Evolutionary conservation across 2,888 invertebrate species (phyloP), one percentile per base, ranked within the genome.

Genomic region (Rhabditoides inermis): DNA sequence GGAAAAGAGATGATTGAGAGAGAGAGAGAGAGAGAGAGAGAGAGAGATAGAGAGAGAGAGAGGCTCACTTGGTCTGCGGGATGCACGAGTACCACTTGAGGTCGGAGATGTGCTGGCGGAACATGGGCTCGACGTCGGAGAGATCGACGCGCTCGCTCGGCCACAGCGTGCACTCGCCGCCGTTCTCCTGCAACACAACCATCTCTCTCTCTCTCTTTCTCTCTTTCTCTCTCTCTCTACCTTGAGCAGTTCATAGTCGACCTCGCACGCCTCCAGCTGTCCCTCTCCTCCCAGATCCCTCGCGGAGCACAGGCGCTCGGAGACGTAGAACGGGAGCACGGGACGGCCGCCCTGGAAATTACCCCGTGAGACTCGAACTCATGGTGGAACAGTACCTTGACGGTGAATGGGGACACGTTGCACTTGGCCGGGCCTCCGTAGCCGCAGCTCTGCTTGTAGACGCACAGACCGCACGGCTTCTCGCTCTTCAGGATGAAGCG

Each of bases 391-490:
- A n/a, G n/a, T n/a, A n/a, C n/a, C n/a, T n/a, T n/a, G n/a, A n/a
- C n/a, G n/a, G 70, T 60, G 52, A 73, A 68, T 20, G 73, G 72
- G 44, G 63, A 66, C 30, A 65, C 58, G 56, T 74, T 65, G 55
- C 74, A 74, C 50, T 70, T 67, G 32, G 65, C 58, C 5, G 58
- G 56, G 27, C 74, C 74, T 20, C 74, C 74, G 49, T 63, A 74
- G 18, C 74, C 74, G 48, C 74, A 74, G 26, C 68, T 69, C 47
- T 72, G 66, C 46, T 67, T 69, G 55, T 73, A 73, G 15, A 67
- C 67, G 46, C 73, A 73, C 53, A 73, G 55, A 15, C 73, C 73
- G 51, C 73, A 73, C 7, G 73, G 67, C 30, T 64, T 62, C 18
- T 60, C 54, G 10, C 62, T 63, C 46, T 67, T 63, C 55, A 63